These are phyloP conservation scores for Laticauda laticaudata DNA, from an alignment of 2,113 vertebrate species.

Conservation along the genomic window DNA sequence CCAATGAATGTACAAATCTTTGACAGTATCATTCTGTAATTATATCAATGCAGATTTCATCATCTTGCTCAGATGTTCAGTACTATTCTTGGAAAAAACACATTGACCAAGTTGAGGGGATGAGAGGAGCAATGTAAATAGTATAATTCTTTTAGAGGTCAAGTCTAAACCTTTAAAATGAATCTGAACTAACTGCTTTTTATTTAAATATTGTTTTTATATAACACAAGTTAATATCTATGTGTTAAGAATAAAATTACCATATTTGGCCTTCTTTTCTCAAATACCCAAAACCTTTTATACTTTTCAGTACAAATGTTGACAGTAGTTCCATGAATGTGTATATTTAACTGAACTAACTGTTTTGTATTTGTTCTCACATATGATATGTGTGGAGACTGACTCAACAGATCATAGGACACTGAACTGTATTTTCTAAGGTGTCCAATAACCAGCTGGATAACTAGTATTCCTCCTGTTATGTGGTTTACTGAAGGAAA, in stretches of 20 bases:
- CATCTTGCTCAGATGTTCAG: background rate
- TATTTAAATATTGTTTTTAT: background rate
- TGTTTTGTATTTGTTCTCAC: constrained; percentile 36
- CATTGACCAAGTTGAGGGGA: background rate
- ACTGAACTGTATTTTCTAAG: constrained; percentile 67
- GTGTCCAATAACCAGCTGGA: constrained; percentile 66
- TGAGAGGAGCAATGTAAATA: background rate
- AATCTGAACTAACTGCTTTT: background rate
- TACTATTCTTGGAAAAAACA: background rate
- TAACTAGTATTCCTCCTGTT: constrained; percentile 74
- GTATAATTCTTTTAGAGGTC: background rate
- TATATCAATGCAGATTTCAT: background rate
- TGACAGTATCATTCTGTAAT: background rate
- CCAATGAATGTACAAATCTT: background rate
- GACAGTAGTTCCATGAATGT: constrained; percentile 19
- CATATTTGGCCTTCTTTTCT: background rate
- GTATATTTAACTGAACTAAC: constrained; percentile 43
- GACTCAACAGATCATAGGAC: constrained; percentile 54
- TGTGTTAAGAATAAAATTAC: background rate
- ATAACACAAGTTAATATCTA: background rate
- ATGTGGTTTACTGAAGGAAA: constrained; percentile 71
- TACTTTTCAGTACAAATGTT: constrained; percentile 45
- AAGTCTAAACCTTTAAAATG: background rate
- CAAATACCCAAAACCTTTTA: background rate
- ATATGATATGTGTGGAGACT: constrained; percentile 25